Evolutionary conservation across 2,113 vertebrate species (phyloP), one percentile per base, ranked within the genome.

Genomic region (Amphiprion ocellaris): DNA sequence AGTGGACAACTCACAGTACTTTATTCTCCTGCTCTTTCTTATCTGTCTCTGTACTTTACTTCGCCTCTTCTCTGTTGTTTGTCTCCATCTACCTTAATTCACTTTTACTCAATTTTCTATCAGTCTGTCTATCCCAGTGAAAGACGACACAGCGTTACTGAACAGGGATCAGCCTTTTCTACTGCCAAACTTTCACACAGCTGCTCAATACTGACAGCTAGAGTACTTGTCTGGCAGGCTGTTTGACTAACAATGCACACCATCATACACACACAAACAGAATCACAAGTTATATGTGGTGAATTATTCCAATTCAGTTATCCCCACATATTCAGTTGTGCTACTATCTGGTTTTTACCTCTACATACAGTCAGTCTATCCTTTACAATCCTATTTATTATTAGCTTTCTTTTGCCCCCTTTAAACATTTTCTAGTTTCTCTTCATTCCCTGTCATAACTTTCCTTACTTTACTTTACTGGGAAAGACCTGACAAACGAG

Each of bases 81-180:
- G 10, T 39, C n/a, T 46, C 11, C 6, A 64, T 85, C 63, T 61
- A 68, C 47, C 19, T 74, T 70, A 55, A 82, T 70, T 79, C 24
- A 73, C 28, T 81, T 73, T 56, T 53, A 47, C 19, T 60, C 49
- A 5, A n/a, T 49, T 59, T 26, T 68, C 67, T 46, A 47, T 39
- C 24, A 30, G 2, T 74, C 74, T 71, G 61, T 63, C 50, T 68
- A 85, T 67, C 63, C 49, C 63, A 55, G 56, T 21, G 47, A 79
- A 39, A 41, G 60, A 17, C 8, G 23, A 23, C 68, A 33, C 44
- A 65, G 61, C 4, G 17, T 59, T 67, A 70, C n/a, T 58, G 82
- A 80, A 46, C 53, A 58, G 41, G 64, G 66, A 73, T 82, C 44
- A 70, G 53, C 56, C 64, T 63, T 39, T 46, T 69, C 64, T 64